Percentiles rank a stretch among this genome's conserved stretches.
These are phyloP conservation scores for Nemapogon koenigi DNA, from an alignment of 2,888 invertebrate species.

Conservation along the genomic window DNA sequence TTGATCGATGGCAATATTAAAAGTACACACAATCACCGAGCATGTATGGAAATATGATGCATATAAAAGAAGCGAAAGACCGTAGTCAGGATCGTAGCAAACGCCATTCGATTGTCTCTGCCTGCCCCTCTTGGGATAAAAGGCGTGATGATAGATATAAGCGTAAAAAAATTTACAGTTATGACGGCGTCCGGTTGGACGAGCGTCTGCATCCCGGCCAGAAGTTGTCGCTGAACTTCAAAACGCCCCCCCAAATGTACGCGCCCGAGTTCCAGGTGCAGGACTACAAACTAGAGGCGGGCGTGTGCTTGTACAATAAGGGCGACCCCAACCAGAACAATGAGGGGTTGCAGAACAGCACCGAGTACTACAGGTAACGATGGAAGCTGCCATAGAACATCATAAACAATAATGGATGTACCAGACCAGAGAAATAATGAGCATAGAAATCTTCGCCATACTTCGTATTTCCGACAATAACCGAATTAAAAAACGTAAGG, in stretches of 20 bases:
- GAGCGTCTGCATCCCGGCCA: constrained; percentile 1
- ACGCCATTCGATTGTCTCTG: too few relatives aligned
- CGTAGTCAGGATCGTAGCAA: too few relatives aligned
- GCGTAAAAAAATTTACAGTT: too few relatives aligned
- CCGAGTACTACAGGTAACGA: constrained; percentile 36
- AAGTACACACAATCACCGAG: too few relatives aligned
- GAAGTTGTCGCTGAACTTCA: constrained; percentile 35
- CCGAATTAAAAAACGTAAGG: background rate
- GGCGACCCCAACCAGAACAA: constrained; percentile 22
- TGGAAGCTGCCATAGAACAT: background rate
- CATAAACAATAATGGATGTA: background rate
- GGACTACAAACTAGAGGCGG: constrained; percentile 37
- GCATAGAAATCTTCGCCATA: too few relatives aligned
- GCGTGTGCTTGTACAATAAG: constrained; percentile 45
- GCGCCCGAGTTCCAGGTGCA: constrained; percentile 37
- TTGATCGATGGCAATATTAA: too few relatives aligned
- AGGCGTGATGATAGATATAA: too few relatives aligned
- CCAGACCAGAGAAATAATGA: too few relatives aligned
- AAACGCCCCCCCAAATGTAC: constrained; percentile 31
- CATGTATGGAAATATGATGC: too few relatives aligned
- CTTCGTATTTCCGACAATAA: background rate
- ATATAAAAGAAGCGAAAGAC: too few relatives aligned
- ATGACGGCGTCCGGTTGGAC: too few relatives aligned
- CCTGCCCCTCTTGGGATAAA: too few relatives aligned
- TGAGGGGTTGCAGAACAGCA: constrained; percentile 21